Percentiles rank a stretch among this genome's conserved stretches.
Evolutionary conservation across 2,888 invertebrate genomes (phyloP).

Genomic region (Cheilosia variabilis): DNA sequence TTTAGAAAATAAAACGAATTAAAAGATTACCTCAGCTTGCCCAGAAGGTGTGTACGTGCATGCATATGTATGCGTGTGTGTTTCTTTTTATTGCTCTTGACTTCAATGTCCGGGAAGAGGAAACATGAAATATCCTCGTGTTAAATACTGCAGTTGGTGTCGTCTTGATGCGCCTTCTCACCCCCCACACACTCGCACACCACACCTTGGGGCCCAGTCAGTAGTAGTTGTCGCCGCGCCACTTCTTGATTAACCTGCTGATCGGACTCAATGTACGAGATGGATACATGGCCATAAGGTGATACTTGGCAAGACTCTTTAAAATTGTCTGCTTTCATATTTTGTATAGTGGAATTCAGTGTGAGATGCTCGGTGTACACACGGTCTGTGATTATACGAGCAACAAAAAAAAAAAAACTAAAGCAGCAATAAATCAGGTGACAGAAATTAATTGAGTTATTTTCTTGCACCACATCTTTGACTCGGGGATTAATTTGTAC

Average conservation of each 20-base stretch:
- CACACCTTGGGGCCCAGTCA: slow-evolving; percentile 41
- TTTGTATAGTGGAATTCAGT: slow-evolving; percentile 40
- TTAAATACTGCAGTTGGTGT: slow-evolving; percentile 58
- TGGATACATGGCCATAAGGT: slow-evolving; percentile 73
- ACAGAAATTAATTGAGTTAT: slow-evolving; percentile 84
- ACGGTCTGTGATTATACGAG: slow-evolving; percentile 49
- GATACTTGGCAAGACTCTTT: slow-evolving; percentile 51
- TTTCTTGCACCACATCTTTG: slow-evolving; percentile 76
- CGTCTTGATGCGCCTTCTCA: slow-evolving; percentile 42
- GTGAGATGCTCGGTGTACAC: slow-evolving; percentile 25
- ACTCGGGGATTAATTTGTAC: slow-evolving; percentile 68
- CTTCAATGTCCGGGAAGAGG: slow-evolving; percentile 62
- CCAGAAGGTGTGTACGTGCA: neutral
- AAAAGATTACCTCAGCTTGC: slow-evolving; percentile 12
- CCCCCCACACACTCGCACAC: slow-evolving; percentile 44
- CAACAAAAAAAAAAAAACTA: slow-evolving; percentile 36
- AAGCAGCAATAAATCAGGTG: slow-evolving; percentile 83
- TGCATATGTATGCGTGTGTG: neutral
- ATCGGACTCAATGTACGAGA: slow-evolving; percentile 71
- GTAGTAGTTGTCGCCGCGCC: slow-evolving; percentile 67
- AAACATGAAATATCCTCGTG: slow-evolving; percentile 70
- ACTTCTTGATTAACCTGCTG: slow-evolving; percentile 75
- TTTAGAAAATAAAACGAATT: neutral
- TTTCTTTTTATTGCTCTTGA: neutral
- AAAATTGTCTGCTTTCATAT: slow-evolving; percentile 66